These are phyloP conservation scores for Tetragnatha montana DNA, from an alignment of 2,888 invertebrate species.

Conservation along the genomic window DNA sequence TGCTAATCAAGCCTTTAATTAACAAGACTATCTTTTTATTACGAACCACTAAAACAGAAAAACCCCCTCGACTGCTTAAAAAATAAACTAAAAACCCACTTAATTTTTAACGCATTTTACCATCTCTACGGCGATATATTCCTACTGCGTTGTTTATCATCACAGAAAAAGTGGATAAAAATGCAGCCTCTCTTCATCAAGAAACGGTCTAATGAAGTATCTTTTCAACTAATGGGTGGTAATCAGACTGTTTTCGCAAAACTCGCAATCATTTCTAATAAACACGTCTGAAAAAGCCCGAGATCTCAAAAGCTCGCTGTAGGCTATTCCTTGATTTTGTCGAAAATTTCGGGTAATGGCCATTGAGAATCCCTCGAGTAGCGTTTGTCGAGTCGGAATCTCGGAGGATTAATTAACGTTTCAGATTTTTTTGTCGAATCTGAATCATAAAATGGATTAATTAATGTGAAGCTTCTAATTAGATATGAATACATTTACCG, in stretches of 20 bases:
- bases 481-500: background rate
- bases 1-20: background rate
- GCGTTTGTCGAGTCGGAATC: background rate
- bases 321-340: background rate
- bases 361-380: background rate
- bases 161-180: background rate
- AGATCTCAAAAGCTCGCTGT: background rate
- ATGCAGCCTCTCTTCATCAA: background rate
- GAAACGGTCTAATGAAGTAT: background rate
- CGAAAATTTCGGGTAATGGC: background rate
- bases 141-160: background rate
- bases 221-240: background rate
- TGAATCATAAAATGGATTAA: background rate
- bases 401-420: conserved; percentile 5
- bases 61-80: background rate
- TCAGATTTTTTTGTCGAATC: background rate
- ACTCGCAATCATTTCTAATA: background rate
- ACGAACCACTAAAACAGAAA: background rate
- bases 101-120: background rate
- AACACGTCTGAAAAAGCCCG: background rate
- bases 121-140: background rate
- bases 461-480: background rate
- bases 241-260: background rate
- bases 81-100: background rate
- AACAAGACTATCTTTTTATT: background rate